Conservation (phyloP, 2,888 invertebrate genomes). For the Lordiphosa fenestrarum region DNA sequence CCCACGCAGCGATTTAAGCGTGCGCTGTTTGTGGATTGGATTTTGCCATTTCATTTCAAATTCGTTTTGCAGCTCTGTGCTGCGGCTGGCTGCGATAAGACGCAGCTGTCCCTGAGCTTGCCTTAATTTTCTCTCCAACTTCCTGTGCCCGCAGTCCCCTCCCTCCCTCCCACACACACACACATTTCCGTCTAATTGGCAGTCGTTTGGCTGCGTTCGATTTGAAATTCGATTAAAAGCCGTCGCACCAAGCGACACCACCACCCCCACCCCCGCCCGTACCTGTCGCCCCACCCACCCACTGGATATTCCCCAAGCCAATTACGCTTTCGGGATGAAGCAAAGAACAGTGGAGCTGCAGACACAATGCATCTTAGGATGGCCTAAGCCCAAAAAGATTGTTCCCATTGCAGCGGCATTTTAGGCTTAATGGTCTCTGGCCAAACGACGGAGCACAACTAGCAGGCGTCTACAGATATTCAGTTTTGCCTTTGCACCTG, state of each 20-base stretch:
- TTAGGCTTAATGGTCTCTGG: slow-evolving; percentile 43
- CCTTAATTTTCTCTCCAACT: too few species aligned
- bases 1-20: too few species aligned
- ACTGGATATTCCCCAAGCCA: slow-evolving; percentile 3
- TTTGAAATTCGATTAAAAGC: background rate
- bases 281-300: background rate
- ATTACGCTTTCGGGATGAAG: background rate
- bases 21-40: too few species aligned
- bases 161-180: too few species aligned
- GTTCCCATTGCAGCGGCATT: slow-evolving; percentile 29
- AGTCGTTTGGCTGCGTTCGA: slow-evolving; percentile 1
- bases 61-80: background rate
- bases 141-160: too few species aligned
- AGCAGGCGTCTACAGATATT: slow-evolving; percentile 18
- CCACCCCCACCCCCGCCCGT: too few species aligned
- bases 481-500: slow-evolving; percentile 12
- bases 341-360: too few species aligned
- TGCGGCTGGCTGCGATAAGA: slow-evolving; percentile 8
- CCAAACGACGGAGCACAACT: background rate
- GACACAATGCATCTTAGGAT: slow-evolving; percentile 1
- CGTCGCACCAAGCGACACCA: slow-evolving; percentile 1
- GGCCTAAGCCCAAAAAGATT: too few species aligned
- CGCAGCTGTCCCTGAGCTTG: too few species aligned
- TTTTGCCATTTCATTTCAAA: too few species aligned
- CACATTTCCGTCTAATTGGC: background rate